These are phyloP conservation scores for Probosciger aterrimus DNA, from an alignment of 2,113 vertebrate genomes.

Conservation along the genomic window DNA sequence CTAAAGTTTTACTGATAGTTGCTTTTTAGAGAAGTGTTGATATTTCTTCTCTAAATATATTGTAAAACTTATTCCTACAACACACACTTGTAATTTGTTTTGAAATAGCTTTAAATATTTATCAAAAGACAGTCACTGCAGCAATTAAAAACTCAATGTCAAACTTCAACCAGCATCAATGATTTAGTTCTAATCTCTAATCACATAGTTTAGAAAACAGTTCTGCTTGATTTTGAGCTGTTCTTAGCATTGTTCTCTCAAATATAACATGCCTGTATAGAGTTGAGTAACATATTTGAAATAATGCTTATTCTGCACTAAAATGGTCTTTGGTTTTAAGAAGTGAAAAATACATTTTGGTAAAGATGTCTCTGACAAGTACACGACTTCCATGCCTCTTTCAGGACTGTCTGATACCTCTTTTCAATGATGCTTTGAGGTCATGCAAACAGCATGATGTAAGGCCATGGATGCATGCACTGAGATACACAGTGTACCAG, in stretches of 20 bases:
- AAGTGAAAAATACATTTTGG: neutral
- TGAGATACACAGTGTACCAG: constrained; percentile 92
- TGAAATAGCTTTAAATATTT: neutral
- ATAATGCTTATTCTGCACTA: neutral
- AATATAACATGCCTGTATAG: neutral
- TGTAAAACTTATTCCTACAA: neutral
- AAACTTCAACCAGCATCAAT: neutral
- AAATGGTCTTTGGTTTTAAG: neutral
- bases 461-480: constrained; percentile 91
- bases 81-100: neutral
- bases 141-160: neutral
- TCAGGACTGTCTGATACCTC: constrained; percentile 91
- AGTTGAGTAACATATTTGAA: neutral
- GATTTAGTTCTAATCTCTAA: neutral
- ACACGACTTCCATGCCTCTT: neutral
- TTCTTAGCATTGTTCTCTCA: neutral
- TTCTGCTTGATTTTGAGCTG: neutral
- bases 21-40: neutral
- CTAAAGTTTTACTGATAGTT: neutral
- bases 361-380: neutral
- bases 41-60: neutral
- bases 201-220: neutral
- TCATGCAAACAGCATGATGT: constrained; percentile 96
- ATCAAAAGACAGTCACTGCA: neutral
- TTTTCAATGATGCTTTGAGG: constrained; percentile 89